Conservation (phyloP, 2,888 invertebrate species). For the Hypselothyrea guttata region DNA sequence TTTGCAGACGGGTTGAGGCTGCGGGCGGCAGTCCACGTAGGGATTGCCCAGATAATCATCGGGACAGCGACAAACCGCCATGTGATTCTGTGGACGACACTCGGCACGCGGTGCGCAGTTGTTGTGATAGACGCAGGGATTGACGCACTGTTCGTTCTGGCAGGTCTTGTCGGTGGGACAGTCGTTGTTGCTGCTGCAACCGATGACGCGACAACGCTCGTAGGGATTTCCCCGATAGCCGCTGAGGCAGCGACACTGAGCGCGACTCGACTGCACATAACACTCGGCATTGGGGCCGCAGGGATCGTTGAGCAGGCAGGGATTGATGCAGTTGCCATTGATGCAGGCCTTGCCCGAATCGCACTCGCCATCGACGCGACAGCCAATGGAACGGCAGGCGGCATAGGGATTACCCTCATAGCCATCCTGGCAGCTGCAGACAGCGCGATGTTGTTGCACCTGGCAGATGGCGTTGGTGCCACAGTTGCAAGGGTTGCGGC, state of each 20-base stretch:
- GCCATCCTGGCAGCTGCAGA: slow-evolving; percentile 92
- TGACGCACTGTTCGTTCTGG: slow-evolving; percentile 91
- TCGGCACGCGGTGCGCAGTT: slow-evolving; percentile 90
- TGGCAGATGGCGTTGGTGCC: slow-evolving; percentile 92
- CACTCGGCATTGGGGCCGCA: slow-evolving; percentile 94
- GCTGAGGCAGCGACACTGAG: slow-evolving; percentile 90
- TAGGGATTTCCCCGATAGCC: slow-evolving; percentile 92
- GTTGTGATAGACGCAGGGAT: slow-evolving; percentile 91
- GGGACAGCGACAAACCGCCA: slow-evolving; percentile 93
- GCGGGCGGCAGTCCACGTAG: slow-evolving; percentile 90
- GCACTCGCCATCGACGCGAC: slow-evolving; percentile 92
- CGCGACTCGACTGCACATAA: slow-evolving; percentile 87
- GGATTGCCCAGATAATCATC: slow-evolving; percentile 90
- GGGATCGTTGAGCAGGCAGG: slow-evolving; percentile 90
- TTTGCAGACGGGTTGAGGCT: slow-evolving; percentile 89
- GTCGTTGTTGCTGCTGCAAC: slow-evolving; percentile 93
- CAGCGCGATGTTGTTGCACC: slow-evolving; percentile 91
- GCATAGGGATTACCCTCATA: slow-evolving; percentile 94
- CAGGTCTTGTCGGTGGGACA: slow-evolving; percentile 93
- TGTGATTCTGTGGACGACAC: slow-evolving; percentile 91
- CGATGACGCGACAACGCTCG: slow-evolving; percentile 89
- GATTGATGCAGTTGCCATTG: slow-evolving; percentile 92
- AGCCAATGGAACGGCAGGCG: slow-evolving; percentile 90
- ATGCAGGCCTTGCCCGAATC: slow-evolving; percentile 91
- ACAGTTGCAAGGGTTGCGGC: slow-evolving; percentile 94